Base-by-base conservation (phyloP, 2,888 invertebrate species). In the Melieria omissa region DNA sequence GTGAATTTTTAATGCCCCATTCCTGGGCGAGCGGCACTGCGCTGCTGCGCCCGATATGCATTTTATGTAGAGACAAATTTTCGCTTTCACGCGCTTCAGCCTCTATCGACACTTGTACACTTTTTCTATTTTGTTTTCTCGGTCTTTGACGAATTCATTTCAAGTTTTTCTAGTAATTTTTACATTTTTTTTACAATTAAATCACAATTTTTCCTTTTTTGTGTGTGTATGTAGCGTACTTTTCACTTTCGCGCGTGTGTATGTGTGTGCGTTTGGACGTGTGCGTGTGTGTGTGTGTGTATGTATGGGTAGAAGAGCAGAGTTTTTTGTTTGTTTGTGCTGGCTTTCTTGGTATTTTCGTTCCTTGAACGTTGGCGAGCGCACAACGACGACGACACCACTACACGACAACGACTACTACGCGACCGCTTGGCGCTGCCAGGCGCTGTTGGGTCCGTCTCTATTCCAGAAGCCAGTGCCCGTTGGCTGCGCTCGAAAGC, bases 321-420 rank as follows among this genome's bases (percentile, higher is more conserved):
- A 52, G 49, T 60, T 44, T 67, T 52, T 52, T 61, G 49, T 67
- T 14, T 69, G 62, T 57, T 65, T 70, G 8, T 44, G 58, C 58
- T 55, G 44, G 12, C 62, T 57, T 14, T 55, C 58, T 58, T 71
- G 45, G 29, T 70, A 65, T 54, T 63, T 64, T 71, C 54, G 68
- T 69, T 74, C 46, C 60, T 67, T 68, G 44, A 63, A 69, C 62
- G 62, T 41, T 69, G 41, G 16, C 58, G 70, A 65, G 78, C 76
- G 76, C 76, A 77, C 78, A 76, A 77, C 77, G 76, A 77, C 79
- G 76, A 78, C 77, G 79, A 80, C 81, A 84, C 82, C 84, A 83
- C 84, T 84, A 83, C 85, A 83, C 84, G 82, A 83, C 85, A 81
- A 81, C 82, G 83, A 83, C 83, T 84, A 74, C 79, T 65, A 57